Evolutionary conservation across 2,113 vertebrate genomes (phyloP).

Genomic region (Vulpes lagopus): DNA sequence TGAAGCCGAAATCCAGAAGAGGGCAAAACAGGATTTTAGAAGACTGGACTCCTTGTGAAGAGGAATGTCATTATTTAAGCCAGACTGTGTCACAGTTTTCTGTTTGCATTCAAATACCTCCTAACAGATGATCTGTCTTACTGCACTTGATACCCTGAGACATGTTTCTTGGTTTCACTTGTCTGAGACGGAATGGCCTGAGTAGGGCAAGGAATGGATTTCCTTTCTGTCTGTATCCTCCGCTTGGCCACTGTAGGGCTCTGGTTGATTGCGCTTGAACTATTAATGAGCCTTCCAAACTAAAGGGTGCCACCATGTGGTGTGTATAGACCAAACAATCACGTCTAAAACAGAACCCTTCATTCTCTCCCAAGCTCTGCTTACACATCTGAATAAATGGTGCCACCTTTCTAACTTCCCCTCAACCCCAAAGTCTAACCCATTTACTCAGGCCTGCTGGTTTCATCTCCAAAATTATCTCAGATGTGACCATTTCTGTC

Average conservation of each 20-base stretch:
- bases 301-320: neutral
- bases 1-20: constrained; percentile 1
- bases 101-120: neutral
- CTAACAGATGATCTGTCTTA: neutral
- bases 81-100: neutral
- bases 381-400: neutral
- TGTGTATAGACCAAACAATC: neutral
- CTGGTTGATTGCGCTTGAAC: neutral
- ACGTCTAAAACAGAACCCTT: neutral
- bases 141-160: neutral
- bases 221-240: neutral
- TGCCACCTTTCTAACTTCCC: neutral
- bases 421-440: neutral
- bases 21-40: neutral
- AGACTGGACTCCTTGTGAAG: neutral
- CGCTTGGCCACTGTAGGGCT: neutral
- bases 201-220: neutral
- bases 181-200: neutral
- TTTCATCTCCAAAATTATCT: neutral
- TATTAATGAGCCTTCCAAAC: neutral
- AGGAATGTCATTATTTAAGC: neutral
- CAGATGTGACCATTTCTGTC: neutral
- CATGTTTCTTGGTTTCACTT: neutral
- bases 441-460: neutral
- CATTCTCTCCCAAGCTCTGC: neutral